These are phyloP conservation scores for Diuraphis noxia DNA, from an alignment of 1,140 invertebrate genomes.

Conservation along the genomic window DNA sequence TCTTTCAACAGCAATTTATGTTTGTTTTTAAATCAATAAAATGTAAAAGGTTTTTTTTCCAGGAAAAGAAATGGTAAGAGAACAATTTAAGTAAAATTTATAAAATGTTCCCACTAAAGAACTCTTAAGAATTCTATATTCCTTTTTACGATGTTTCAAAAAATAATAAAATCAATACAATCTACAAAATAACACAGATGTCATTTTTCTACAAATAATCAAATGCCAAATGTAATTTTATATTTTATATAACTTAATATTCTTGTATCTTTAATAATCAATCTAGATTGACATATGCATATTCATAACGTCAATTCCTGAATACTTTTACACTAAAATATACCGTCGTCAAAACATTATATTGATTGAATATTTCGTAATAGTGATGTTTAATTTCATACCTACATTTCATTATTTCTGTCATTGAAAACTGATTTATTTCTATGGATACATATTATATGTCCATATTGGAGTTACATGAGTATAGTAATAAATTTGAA, in stretches of 20 bases:
- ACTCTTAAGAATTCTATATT: neutral
- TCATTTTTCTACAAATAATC: neutral
- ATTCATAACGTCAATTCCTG: neutral
- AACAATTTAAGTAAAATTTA: conserved; percentile 1
- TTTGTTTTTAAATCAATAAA: conserved; percentile 3
- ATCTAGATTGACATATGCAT: neutral
- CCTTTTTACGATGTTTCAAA: neutral
- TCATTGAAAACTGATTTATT: neutral
- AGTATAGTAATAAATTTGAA: neutral
- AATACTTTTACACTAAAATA: neutral
- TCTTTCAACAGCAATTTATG: neutral
- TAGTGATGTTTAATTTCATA: neutral
- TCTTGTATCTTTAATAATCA: neutral
- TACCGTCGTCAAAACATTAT: neutral
- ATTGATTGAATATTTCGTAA: neutral
- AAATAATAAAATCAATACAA: neutral
- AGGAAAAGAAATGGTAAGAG: neutral
- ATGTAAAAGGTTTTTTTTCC: neutral
- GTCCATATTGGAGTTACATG: neutral
- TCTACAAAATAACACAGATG: neutral
- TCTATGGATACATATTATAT: neutral
- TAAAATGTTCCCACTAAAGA: neutral
- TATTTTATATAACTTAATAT: neutral
- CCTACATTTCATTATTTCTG: neutral
- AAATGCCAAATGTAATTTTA: neutral